These are phyloP conservation scores for Pentamera pediparva DNA, from an alignment of 53 echinoderm and acorn worm genomes.

Conservation along the genomic window DNA sequence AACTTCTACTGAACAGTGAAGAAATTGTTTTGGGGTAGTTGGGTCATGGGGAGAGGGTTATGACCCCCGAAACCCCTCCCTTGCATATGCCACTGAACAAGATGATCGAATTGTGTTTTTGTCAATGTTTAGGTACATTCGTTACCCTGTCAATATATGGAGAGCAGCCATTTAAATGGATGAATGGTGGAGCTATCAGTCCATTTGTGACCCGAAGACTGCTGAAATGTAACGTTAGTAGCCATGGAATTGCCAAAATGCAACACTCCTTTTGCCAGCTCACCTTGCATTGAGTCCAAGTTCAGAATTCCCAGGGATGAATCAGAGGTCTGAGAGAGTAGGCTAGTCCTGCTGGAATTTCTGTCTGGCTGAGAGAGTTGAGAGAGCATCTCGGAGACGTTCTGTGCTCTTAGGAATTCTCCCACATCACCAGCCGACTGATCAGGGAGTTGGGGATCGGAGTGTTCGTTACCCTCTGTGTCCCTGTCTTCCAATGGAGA, in stretches of 20 bases:
- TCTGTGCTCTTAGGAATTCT: conserved; percentile 11
- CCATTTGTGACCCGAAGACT: neutral
- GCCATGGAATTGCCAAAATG: neutral
- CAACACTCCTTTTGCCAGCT: conserved; percentile 25
- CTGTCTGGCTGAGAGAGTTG: neutral
- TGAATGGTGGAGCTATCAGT: too few relatives aligned
- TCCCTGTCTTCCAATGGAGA: neutral
- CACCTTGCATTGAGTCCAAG: conserved; percentile 53
- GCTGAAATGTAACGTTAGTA: neutral
- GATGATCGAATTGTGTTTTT: too few relatives aligned
- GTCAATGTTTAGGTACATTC: too few relatives aligned
- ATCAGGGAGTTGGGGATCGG: too few relatives aligned
- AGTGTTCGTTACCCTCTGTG: neutral
- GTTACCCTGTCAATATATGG: too few relatives aligned
- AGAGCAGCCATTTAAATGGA: too few relatives aligned
- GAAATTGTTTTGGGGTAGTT: too few relatives aligned
- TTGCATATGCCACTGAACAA: too few relatives aligned
- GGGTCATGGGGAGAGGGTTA: too few relatives aligned
- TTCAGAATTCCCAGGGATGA: conserved; percentile 80
- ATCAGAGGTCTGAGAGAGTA: conserved; percentile 51
- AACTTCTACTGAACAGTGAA: too few relatives aligned
- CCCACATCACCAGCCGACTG: conserved; percentile 16
- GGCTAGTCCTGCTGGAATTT: conserved; percentile 11
- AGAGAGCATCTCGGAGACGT: conserved; percentile 10
- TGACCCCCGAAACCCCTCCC: too few relatives aligned